Evolutionary conservation across 2,888 invertebrate species (phyloP).

Genomic region (Tuberolachnus salignus): DNA sequence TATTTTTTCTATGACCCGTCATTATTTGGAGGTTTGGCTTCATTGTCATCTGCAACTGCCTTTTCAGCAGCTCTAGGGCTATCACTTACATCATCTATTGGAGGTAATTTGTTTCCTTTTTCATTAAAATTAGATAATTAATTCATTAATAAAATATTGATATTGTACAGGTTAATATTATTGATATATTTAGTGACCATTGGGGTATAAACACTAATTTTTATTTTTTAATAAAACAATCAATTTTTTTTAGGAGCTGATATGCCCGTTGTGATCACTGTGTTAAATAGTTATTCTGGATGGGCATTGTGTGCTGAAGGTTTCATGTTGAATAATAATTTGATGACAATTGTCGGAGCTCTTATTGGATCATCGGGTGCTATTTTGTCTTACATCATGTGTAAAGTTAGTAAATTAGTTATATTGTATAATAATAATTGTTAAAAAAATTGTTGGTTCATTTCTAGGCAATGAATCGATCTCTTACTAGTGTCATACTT

Average conservation of each 20-base stretch:
- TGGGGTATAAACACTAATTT: neutral
- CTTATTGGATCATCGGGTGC: slow-evolving; percentile 90
- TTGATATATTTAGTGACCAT: neutral
- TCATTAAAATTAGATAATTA: neutral
- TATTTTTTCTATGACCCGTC: slow-evolving; percentile 71
- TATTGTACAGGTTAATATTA: neutral
- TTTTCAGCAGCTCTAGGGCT: slow-evolving; percentile 83
- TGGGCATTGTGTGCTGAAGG: slow-evolving; percentile 95
- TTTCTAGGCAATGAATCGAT: slow-evolving; percentile 77
- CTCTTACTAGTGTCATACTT: slow-evolving; percentile 84
- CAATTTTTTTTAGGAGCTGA: slow-evolving; percentile 80
- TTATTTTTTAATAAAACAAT: slow-evolving; percentile 2
- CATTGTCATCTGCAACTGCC: slow-evolving; percentile 77
- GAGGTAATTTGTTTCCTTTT: slow-evolving; percentile 67
- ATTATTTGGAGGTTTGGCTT: slow-evolving; percentile 72
- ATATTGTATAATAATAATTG: neutral
- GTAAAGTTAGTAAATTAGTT: slow-evolving; percentile 70
- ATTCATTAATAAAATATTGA: neutral
- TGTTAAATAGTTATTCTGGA: slow-evolving; percentile 89
- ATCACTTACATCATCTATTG: slow-evolving; percentile 86
- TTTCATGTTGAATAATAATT: slow-evolving; percentile 89
- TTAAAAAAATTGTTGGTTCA: neutral
- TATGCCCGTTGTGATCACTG: slow-evolving; percentile 93
- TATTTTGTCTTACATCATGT: slow-evolving; percentile 92
- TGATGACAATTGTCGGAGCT: slow-evolving; percentile 91